Conservation (phyloP, 2,113 vertebrate species). For the Cyprinus carpio region DNA sequence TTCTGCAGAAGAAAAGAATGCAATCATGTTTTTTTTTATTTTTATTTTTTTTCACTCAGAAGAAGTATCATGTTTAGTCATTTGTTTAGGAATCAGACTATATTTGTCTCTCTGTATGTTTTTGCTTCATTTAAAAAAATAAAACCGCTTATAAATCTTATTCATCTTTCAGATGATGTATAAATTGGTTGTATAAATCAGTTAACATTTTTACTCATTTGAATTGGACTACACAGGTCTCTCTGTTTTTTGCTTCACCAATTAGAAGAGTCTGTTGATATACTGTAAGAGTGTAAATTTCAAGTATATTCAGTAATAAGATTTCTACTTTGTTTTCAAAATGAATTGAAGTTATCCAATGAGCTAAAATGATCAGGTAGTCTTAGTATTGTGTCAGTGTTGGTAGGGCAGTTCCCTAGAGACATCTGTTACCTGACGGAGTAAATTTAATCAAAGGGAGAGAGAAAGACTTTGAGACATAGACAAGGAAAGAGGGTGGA, state of each 20-base stretch:
- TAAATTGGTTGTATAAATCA: too few relatives aligned
- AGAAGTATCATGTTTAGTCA: neutral
- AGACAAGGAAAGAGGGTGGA: conserved; percentile 47
- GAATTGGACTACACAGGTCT: neutral
- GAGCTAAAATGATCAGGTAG: conserved; percentile 1
- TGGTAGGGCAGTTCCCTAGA: neutral
- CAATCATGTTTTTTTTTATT: neutral
- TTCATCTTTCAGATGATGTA: too few relatives aligned
- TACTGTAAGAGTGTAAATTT: neutral
- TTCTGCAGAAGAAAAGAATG: neutral
- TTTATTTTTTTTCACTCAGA: too few relatives aligned
- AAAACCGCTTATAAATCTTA: too few relatives aligned
- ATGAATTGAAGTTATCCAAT: neutral
- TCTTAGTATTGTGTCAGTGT: conserved; percentile 24
- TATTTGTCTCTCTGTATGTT: neutral
- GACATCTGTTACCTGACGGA: neutral
- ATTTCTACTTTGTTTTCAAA: conserved; percentile 5
- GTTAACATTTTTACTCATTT: too few relatives aligned
- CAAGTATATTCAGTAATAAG: neutral
- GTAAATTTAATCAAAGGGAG: neutral
- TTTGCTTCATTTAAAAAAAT: neutral
- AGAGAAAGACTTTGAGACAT: conserved; percentile 36
- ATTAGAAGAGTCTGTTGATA: neutral
- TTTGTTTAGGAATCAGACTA: neutral
- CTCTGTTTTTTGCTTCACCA: neutral